These are phyloP conservation scores for Hemiprocne comata DNA, from an alignment of 2,113 vertebrate species.

Conservation along the genomic window DNA sequence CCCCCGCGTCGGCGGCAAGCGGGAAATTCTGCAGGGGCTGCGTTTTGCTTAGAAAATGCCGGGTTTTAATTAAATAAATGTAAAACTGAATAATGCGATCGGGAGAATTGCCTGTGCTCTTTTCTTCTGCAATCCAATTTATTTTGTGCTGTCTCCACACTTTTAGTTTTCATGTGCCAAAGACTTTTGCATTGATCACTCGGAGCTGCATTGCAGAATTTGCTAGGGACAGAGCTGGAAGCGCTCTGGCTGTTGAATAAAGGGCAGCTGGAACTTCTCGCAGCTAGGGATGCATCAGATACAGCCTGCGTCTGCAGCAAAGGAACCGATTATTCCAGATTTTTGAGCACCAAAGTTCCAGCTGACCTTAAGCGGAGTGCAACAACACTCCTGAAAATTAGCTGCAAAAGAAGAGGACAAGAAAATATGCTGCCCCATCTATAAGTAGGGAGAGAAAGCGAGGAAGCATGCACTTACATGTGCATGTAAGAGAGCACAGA, in stretches of 20 bases:
- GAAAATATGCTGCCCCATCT: not conserved
- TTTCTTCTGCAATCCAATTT: conserved; percentile 49
- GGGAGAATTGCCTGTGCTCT: not conserved
- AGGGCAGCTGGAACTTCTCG: conserved; percentile 35
- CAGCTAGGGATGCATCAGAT: not conserved
- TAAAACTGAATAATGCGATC: not conserved
- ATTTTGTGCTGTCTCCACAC: conserved; percentile 18
- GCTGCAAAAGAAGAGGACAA: not conserved
- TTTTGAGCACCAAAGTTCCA: not conserved
- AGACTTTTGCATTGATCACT: conserved; percentile 55
- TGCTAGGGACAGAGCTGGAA: conserved; percentile 41
- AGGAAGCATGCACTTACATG: accelerated
- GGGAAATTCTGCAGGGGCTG: not conserved
- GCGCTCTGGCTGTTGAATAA: not conserved
- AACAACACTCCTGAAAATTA: not conserved
- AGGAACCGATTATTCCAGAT: not conserved
- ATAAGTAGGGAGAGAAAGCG: not conserved
- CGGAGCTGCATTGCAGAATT: conserved; percentile 56
- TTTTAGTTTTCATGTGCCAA: not conserved
- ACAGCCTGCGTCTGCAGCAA: not conserved
- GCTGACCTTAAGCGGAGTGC: not conserved
- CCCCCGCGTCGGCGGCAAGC: not conserved
- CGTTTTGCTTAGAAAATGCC: conserved; percentile 36
- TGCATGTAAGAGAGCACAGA: not conserved
- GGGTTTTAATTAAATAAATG: conserved; percentile 54